phyloP scores from a whole-genome alignment of 2,797 vertebrate genomes.

The Hafferia zeledoni region DNA sequence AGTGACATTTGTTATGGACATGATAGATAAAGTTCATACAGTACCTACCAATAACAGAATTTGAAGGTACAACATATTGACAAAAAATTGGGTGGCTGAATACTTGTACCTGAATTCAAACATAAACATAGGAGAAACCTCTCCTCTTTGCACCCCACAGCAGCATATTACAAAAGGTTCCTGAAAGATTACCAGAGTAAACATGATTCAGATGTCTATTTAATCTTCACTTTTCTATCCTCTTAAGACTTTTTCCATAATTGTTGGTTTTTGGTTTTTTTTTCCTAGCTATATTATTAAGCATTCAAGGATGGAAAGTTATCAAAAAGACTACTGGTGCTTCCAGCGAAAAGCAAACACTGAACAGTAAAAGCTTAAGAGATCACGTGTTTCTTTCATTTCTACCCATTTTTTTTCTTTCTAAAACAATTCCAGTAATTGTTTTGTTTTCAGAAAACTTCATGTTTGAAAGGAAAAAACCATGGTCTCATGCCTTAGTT shows the following conservation, averaged over 20 bases:
- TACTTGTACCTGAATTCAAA: conserved; percentile 43
- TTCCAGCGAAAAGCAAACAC: conserved; percentile 8
- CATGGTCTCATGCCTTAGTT: background rate
- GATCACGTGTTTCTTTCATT: background rate
- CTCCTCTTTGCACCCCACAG: background rate
- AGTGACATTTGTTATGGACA: background rate
- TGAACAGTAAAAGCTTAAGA: background rate
- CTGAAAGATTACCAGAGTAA: background rate
- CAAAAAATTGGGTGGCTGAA: conserved; percentile 16
- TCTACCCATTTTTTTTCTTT: background rate
- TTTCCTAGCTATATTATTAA: background rate
- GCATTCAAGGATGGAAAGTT: background rate
- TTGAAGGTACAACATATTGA: background rate
- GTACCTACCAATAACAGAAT: background rate
- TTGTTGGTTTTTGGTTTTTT: background rate
- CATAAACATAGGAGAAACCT: background rate
- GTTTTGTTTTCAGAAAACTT: background rate
- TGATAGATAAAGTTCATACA: background rate
- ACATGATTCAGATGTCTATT: conserved; percentile 1
- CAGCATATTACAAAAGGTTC: background rate
- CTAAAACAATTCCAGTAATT: background rate
- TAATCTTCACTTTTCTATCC: background rate
- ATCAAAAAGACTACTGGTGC: background rate
- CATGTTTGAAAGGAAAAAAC: background rate
- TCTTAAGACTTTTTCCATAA: background rate